Conservation (phyloP, 2,888 invertebrate genomes). For the Ormyrus nitidulus region DNA sequence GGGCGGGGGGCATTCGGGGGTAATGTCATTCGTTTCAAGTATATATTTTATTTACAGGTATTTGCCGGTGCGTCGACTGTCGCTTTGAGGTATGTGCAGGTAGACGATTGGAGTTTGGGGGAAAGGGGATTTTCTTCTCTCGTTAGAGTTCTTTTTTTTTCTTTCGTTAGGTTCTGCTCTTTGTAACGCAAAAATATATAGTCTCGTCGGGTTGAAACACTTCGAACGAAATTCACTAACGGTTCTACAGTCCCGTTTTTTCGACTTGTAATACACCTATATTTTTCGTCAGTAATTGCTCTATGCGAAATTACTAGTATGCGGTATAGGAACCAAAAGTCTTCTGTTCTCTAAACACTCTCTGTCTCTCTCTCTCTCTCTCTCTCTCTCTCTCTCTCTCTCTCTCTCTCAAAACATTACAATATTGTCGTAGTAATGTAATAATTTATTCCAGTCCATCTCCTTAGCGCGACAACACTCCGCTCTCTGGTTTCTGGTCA, state of each 20-base stretch:
- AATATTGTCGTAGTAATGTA: slow-evolving; percentile 48
- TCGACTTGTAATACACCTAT: background rate
- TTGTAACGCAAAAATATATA: background rate
- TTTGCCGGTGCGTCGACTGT: slow-evolving; percentile 17
- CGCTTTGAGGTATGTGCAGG: slow-evolving; percentile 23
- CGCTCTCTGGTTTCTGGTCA: slow-evolving; percentile 1
- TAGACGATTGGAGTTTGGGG: background rate
- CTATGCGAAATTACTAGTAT: slow-evolving; percentile 25
- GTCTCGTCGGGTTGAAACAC: background rate
- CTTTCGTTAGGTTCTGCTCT: slow-evolving; percentile 10
- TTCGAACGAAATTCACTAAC: slow-evolving; percentile 3
- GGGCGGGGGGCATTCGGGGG: too few relatives aligned
- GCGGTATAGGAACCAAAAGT: slow-evolving; percentile 41
- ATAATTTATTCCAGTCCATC: slow-evolving; percentile 29
- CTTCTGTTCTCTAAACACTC: slow-evolving; percentile 55
- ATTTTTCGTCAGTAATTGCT: slow-evolving; percentile 13
- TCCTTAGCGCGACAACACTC: slow-evolving; percentile 4
- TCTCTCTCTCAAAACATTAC: slow-evolving; percentile 19
- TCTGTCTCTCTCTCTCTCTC: background rate
- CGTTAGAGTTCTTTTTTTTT: background rate
- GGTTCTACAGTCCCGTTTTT: slow-evolving; percentile 27
- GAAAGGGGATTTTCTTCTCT: too few relatives aligned
- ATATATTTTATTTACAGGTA: background rate
- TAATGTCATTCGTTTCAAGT: too few relatives aligned
- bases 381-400: background rate